phyloP scores from a whole-genome alignment of 2,113 vertebrate species.

The Aspidoscelis tigris region DNA sequence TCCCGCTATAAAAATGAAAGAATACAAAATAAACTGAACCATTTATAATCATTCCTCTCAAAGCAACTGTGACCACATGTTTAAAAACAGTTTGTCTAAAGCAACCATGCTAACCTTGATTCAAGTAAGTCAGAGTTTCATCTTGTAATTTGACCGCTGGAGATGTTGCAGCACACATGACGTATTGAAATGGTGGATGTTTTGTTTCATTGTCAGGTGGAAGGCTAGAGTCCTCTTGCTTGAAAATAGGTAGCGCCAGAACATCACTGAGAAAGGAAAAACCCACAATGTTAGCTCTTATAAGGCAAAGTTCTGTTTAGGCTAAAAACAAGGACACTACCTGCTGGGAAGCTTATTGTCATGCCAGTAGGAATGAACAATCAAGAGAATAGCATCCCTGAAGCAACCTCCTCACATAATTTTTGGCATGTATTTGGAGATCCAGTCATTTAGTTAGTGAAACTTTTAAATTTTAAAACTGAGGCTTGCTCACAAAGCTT shows the following conservation, averaged over 20 bases:
- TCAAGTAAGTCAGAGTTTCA: constrained; percentile 86
- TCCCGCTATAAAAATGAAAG: neutral
- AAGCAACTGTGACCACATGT: neutral
- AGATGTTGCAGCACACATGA: constrained; percentile 84
- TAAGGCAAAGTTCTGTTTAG: neutral
- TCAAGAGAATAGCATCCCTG: neutral
- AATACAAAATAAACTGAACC: neutral
- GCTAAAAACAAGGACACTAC: neutral
- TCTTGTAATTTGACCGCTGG: constrained; percentile 84
- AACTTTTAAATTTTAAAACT: neutral
- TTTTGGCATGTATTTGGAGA: neutral
- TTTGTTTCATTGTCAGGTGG: constrained; percentile 81
- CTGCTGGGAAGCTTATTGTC: neutral
- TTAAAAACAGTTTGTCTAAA: neutral
- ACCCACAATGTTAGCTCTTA: neutral
- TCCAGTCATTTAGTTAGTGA: neutral
- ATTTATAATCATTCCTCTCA: neutral
- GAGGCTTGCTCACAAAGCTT: neutral
- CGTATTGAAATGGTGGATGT: constrained; percentile 84
- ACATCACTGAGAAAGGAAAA: constrained; percentile 78
- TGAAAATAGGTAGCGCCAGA: constrained; percentile 86
- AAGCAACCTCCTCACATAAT: neutral
- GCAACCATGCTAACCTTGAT: constrained; percentile 77
- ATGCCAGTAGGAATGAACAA: neutral
- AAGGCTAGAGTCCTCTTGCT: constrained; percentile 85